Evolutionary conservation across 2,113 vertebrate genomes (phyloP).

Genomic region (Carettochelys insculpta): DNA sequence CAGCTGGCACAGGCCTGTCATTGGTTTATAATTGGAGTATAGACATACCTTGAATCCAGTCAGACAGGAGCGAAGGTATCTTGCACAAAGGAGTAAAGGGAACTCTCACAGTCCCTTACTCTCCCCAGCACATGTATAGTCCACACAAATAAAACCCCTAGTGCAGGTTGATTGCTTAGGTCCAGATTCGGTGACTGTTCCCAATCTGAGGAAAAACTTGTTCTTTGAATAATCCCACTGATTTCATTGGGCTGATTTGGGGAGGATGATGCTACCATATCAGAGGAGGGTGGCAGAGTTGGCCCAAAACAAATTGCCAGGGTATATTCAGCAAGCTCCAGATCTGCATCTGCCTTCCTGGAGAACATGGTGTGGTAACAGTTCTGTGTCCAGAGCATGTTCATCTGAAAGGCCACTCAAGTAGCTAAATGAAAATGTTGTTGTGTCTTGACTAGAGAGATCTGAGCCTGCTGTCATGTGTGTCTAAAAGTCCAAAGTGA

Average conservation of each 20-base stretch:
- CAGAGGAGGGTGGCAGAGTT: conserved; percentile 17
- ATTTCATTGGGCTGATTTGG: conserved; percentile 18
- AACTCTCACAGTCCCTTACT: conserved; percentile 44
- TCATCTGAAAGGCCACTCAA: neutral
- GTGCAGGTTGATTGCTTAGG: conserved; percentile 37
- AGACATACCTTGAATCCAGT: neutral
- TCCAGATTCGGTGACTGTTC: conserved; percentile 12
- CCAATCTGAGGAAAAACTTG: conserved; percentile 20
- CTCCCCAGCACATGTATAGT: neutral
- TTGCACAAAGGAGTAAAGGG: conserved; percentile 21
- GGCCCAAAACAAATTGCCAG: conserved; percentile 13
- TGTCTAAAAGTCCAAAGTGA: neutral
- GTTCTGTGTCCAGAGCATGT: conserved; percentile 2
- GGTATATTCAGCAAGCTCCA: neutral
- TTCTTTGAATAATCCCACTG: neutral
- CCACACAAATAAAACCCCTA: conserved; percentile 4
- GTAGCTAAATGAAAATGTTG: neutral
- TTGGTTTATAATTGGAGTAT: neutral
- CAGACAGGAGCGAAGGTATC: neutral
- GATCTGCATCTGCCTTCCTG: neutral
- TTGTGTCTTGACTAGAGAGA: fast-evolving
- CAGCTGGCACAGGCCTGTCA: neutral
- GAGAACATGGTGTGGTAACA: neutral
- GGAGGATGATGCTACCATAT: conserved; percentile 21
- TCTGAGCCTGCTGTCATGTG: neutral